Base-by-base conservation (phyloP, 2,797 vertebrate species). In the Gadopsis bispinosus region DNA sequence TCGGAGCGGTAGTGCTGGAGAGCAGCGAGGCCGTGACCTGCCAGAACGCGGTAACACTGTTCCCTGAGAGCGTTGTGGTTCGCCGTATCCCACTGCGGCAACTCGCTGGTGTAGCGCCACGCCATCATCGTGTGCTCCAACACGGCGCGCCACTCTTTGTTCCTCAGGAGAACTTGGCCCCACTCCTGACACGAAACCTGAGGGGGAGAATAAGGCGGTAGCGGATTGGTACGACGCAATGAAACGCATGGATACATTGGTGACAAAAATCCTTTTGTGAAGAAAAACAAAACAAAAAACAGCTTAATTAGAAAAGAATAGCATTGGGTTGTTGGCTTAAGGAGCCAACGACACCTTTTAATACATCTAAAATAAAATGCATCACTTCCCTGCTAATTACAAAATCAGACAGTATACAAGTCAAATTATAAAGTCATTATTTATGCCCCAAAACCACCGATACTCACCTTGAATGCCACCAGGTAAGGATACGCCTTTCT, bases 401-500 rank as follows among this genome's bases (percentile, higher is more conserved):
- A n/a, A 10, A 56, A 51, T 0, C 51, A 1, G 16, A 50, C 55
- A 22, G 60, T 0, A 19, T 2, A 61, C 20, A 29, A 59, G n/a
- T 29, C 17, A 19, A 39, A 65, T 22, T n/a, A n/a, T n/a, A n/a
- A n/a, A n/a, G 31, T 16, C 33, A 56, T 16, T 2, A 16, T 60
- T 26, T 22, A 43, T 33, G 37, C 2, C 13, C 8, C 0, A 19
- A 47, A 17, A 53, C 3, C 16, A 10, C 7, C 3, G 12, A 50
- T 4, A 89, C 91, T 90, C 65, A 95, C 95, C 87, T 94, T 94
- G 75, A 95, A 96, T 0, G 92, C 93, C 63, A 94, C 58, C 5
- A 96, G 77, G 77, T 95, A 93, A n/a, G 94, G 94, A 43, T 91
- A 94, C 0, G 95, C 95, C 77, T 95, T 96, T 13, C 94, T 93